Evolutionary conservation across 1,140 invertebrate species (phyloP), one percentile per base, ranked within the genome.

Genomic region (Drosophila persimilis): DNA sequence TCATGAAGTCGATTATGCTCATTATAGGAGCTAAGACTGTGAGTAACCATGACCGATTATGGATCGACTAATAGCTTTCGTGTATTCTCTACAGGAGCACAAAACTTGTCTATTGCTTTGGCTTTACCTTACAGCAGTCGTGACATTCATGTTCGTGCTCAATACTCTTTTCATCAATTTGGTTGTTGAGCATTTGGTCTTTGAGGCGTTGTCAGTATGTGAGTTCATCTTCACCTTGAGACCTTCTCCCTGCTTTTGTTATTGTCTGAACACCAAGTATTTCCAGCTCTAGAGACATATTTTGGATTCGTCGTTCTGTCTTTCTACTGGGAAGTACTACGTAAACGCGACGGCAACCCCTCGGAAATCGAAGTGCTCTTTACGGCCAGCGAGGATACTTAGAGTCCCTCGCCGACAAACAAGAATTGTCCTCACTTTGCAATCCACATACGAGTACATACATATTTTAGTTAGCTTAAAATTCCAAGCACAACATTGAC

Each of bases 321-420:
- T 0, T 76, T 65, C 11, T 75, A 78, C 31, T 15, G 51, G 24
- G 64, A 81, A 8, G n/a, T 88, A 9, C 24, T 22, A 39, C 1
- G 46, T 8, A 51, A 46, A 15, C 24, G 9, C 7, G 45, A 17
- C 7, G 48, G 4, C 0, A 26, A n/a, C 5, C 3, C 7, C 20
- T n/a, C 52, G 1, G 70, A 72, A 17, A 41, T 63, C n/a, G 61
- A 88, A 47, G 78, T 86, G 0, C 77, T 86, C 5, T 86, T 43
- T 44, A 72, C 39, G 4, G 41, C 43, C 15, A 3, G 7, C 3
- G 62, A 24, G 15, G 62, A 57, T 1, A 45, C 15, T 1, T 74
- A 60, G 17, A 29, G 7, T n/a, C 8, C 7, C 59, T 9, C 5
- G 7, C 24, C 46, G 5, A 26, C 6, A 51, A 31, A 46, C 6